These are phyloP conservation scores for Lathronympha strigana DNA, from an alignment of 2,888 invertebrate genomes.

Conservation along the genomic window DNA sequence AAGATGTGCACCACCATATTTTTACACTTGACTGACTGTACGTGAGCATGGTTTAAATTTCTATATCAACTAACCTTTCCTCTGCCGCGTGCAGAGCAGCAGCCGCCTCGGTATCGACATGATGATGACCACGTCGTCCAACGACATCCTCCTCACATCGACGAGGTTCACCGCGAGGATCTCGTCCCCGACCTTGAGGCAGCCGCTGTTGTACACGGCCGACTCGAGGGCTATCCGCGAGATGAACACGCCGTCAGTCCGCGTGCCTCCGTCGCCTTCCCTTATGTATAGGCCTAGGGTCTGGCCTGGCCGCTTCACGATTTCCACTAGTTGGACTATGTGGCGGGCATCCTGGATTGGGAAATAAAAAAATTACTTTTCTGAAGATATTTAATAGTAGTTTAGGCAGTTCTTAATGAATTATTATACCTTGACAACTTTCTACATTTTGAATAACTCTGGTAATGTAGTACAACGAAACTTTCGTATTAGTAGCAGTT, in stretches of 20 bases:
- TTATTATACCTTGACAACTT: too few relatives aligned
- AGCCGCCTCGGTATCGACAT: slow-evolving; percentile 99
- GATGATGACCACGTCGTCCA: slow-evolving; percentile 99
- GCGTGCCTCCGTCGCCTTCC: slow-evolving; percentile 99
- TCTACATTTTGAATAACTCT: too few relatives aligned
- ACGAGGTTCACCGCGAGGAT: slow-evolving; percentile 99
- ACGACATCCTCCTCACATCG: slow-evolving; percentile 98
- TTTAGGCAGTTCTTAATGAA: too few relatives aligned
- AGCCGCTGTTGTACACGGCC: slow-evolving; percentile 98
- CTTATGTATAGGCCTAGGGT: slow-evolving; percentile 98
- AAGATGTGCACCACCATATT: too few relatives aligned
- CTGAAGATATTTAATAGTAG: too few relatives aligned
- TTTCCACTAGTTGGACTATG: slow-evolving; percentile 96
- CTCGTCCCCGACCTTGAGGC: slow-evolving; percentile 98
- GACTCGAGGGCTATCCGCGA: slow-evolving; percentile 95
- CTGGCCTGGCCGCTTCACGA: slow-evolving; percentile 99
- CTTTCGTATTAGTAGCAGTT: too few relatives aligned
- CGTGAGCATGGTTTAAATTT: too few relatives aligned
- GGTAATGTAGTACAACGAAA: too few relatives aligned
- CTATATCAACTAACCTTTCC: slow-evolving; percentile 82
- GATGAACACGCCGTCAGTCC: slow-evolving; percentile 98
- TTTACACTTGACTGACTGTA: too few relatives aligned
- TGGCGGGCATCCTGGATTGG: slow-evolving; percentile 87
- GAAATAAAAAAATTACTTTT: not conserved
- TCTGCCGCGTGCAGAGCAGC: slow-evolving; percentile 95